Base-by-base conservation (phyloP, 1,140 invertebrate species). In the Trypoxylus dichotomus region DNA sequence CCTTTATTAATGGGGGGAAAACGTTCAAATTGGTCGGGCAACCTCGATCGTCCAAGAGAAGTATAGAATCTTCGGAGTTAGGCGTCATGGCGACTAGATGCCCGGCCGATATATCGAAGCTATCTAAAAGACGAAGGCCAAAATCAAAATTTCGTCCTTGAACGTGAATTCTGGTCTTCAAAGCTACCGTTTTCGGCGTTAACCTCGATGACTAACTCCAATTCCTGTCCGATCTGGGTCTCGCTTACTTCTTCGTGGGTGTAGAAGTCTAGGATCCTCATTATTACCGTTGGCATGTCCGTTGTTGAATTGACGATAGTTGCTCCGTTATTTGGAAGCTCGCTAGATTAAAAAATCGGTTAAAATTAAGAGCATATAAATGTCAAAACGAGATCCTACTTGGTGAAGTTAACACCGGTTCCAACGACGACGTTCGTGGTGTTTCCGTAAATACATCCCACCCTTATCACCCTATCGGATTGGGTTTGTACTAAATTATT, bases 401-500 rank as follows among this genome's bases (percentile, higher is more conserved):
- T 79, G 42, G 83, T 79, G 24, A 86, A 81, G 77, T 81, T 84
- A 15, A 85, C 81, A 63, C 85, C 84, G 27, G 84, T 86, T 27
- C 84, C 85, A 47, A 85, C 58, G 19, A 85, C 77, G 24, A 86
- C 78, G 81, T 83, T 83, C 29, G 72, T 83, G 73, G 83, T 79
- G 54, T 85, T 84, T 42, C 80, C 86, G 15, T 89, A 87, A 11
- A 89, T 90, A 79, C 91, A 92, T 0, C 91, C 91, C 3, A 91
- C 90, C 77, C 90, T 90, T 72, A 92, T 89, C 81, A 91, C 87
- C 19, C 91, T 87, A 84, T 92, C 91, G 0, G 90, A 90, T 79
- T 91, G 90, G 5, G 90, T 91, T 83, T 92, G 91, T 58, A 92
- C 90, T 75, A 91, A 89, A 0, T 88, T 86, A 83, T 92, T 92